Conservation (phyloP, 2,113 vertebrate genomes). For the Pycnonotus jocosus region DNA sequence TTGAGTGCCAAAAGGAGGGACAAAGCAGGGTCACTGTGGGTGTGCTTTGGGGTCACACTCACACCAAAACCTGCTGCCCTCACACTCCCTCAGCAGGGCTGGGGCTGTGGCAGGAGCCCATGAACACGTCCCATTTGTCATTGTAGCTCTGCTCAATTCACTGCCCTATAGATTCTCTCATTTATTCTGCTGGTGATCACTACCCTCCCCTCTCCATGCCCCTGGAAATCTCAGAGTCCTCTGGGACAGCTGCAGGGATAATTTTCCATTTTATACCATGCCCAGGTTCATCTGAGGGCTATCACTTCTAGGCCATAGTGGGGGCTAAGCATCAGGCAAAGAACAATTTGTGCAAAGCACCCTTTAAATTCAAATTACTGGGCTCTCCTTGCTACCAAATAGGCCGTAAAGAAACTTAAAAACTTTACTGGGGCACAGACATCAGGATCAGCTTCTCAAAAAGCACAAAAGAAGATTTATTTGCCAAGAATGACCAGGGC, state of each 20-base stretch:
- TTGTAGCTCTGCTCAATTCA: neutral
- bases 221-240: neutral
- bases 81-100: neutral
- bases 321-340: neutral
- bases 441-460: neutral
- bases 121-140: accelerated
- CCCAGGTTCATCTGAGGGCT: neutral
- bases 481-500: neutral
- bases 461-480: neutral
- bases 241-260: neutral
- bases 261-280: neutral
- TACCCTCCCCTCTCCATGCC: neutral
- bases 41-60: neutral
- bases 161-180: neutral
- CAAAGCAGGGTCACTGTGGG: neutral
- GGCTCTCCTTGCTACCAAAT: neutral
- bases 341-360: neutral
- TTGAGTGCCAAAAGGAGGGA: neutral
- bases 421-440: neutral
- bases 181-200: neutral
- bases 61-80: neutral
- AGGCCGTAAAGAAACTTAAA: neutral
- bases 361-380: neutral
- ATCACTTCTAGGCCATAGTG: neutral
- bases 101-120: neutral